Evolutionary conservation across 2,888 invertebrate genomes (phyloP), one percentile per base, ranked within the genome.

Genomic region (Melinaea marsaeus): DNA sequence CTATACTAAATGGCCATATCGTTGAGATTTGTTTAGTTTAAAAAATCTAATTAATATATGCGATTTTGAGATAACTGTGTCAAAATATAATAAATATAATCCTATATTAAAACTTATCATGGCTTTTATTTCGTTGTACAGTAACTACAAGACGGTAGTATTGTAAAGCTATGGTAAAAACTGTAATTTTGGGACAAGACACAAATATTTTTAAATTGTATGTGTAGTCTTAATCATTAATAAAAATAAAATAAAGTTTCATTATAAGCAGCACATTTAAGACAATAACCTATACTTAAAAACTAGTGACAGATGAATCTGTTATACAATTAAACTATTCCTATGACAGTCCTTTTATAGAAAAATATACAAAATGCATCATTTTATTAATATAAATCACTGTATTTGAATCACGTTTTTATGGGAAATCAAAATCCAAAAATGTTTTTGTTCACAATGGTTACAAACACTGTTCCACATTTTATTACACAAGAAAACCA

Each of bases 401-500:
- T 71, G 72, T 71, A 72, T 74, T 71, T 69, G 69, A 72, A 75
- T 72, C 73, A 72, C 71, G 69, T 51, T 66, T 68, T 70, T 63
- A 65, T 67, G 72, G 72, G 79, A 81, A 79, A 83, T 80, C 76
- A 77, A 75, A 71, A 67, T 79, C 73, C 75, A 76, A 51, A 22
- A 22, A 72, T 70, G 71, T 69, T 70, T 64, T 66, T 68, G 61
- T 59, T 60, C 57, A 62, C 11, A 42, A 37, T 64, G 66, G 64
- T 73, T 72, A 75, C 74, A 70, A 68, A 69, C 68, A 75, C 70
- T 68, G 66, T 69, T 68, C 58, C 61, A 69, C 72, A 69, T 65
- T 71, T 72, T 57, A 70, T 92, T 92, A 95, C 79, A 95, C 95
- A 74, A 95, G 92, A 83, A 95, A 95, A 66, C 95, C 95, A 80